Evolutionary conservation across 1,140 invertebrate genomes (phyloP).

Genomic region (Sminthurides bifidus): DNA sequence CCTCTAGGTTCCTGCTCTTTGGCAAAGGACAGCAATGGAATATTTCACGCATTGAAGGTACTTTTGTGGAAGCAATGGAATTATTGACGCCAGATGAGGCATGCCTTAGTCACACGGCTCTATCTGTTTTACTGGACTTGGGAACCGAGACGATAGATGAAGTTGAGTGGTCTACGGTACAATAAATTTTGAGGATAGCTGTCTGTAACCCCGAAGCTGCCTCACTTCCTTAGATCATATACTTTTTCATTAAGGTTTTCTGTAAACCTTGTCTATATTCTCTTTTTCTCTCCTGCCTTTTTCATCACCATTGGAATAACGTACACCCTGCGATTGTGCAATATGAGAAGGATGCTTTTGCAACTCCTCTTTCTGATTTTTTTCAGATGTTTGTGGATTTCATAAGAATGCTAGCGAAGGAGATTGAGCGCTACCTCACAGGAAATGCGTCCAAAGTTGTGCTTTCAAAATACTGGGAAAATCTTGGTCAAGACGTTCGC

Average conservation of each 20-base stretch:
- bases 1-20: slow-evolving; percentile 23
- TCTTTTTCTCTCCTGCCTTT: too few species aligned
- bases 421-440: slow-evolving; percentile 33
- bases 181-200: slow-evolving; percentile 10
- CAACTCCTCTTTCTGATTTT: slow-evolving; percentile 3
- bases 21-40: slow-evolving; percentile 31
- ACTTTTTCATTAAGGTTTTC: too few species aligned
- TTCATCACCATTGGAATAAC: too few species aligned
- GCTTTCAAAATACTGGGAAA: slow-evolving; percentile 28
- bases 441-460: slow-evolving; percentile 27
- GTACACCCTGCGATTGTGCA: too few species aligned
- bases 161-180: slow-evolving; percentile 31
- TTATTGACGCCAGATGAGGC: slow-evolving; percentile 55
- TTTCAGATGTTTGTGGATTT: slow-evolving; percentile 33
- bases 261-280: not conserved
- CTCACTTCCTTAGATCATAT: too few species aligned
- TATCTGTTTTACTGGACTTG: slow-evolving; percentile 37
- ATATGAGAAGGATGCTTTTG: too few species aligned
- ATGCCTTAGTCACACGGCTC: slow-evolving; percentile 50
- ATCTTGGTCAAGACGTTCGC: slow-evolving; percentile 19
- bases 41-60: slow-evolving; percentile 38
- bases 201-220: too few species aligned
- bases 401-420: slow-evolving; percentile 32
- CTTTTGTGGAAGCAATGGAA: slow-evolving; percentile 50
- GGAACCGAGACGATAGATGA: slow-evolving; percentile 28